These are phyloP conservation scores for Caenorhabditis sp. DNA, from an alignment of 2,888 invertebrate species.

Conservation along the genomic window DNA sequence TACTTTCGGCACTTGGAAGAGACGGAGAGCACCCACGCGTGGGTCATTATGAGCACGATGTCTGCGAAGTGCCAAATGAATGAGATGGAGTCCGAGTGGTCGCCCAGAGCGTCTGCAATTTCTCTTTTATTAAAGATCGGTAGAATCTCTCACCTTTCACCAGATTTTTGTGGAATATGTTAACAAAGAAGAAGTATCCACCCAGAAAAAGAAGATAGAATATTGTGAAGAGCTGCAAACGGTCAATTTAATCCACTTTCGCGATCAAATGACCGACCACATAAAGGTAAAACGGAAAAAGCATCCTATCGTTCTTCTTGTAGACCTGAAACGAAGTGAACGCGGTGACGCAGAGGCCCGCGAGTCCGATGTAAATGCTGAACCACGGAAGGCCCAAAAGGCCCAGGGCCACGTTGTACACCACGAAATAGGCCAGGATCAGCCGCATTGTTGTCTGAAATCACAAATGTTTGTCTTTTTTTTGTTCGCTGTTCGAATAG, in stretches of 20 bases:
- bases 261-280: slow-evolving; percentile 41
- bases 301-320: slow-evolving; percentile 36
- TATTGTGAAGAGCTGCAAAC: slow-evolving; percentile 62
- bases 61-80: slow-evolving; percentile 61
- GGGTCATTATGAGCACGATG: slow-evolving; percentile 55
- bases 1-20: slow-evolving; percentile 58
- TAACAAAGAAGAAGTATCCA: slow-evolving; percentile 67
- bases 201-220: slow-evolving; percentile 62
- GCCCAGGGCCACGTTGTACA: slow-evolving; percentile 49
- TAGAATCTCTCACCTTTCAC: slow-evolving; percentile 51
- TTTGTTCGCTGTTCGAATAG: too few relatives aligned
- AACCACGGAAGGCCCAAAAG: slow-evolving; percentile 52
- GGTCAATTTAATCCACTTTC: too few relatives aligned
- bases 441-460: slow-evolving; percentile 57
- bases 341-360: slow-evolving; percentile 32
- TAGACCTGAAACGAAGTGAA: slow-evolving; percentile 44
- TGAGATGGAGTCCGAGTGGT: slow-evolving; percentile 56
- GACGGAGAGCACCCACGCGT: slow-evolving; percentile 57
- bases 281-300: slow-evolving; percentile 56
- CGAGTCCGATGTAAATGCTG: slow-evolving; percentile 52
- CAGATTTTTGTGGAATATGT: slow-evolving; percentile 54
- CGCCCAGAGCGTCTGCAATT: slow-evolving; percentile 61
- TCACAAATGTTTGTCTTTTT: too few relatives aligned
- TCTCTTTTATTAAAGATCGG: too few relatives aligned
- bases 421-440: slow-evolving; percentile 53